A percentile compares a stretch with the other conserved stretches of the same genome.
Evolutionary conservation across 2,888 invertebrate species (phyloP).

Genomic region (Mesorhabditis sp.): DNA sequence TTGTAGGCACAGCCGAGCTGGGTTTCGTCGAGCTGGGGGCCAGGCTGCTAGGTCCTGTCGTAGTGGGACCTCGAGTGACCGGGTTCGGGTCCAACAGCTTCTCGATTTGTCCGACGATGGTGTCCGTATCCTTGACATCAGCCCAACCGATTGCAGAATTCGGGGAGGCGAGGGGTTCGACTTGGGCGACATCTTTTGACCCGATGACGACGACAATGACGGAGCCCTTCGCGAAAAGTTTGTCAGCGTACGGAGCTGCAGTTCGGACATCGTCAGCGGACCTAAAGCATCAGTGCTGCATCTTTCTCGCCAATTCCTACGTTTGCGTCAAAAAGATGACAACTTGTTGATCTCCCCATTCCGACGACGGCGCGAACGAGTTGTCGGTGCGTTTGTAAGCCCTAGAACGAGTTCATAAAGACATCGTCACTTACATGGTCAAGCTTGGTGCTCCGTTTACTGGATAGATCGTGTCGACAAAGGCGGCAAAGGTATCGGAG

Average conservation of each 20-base stretch:
- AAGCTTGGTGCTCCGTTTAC: not conserved
- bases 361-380: not conserved
- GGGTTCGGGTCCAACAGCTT: conserved; percentile 2
- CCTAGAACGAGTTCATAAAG: not conserved
- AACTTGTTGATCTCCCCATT: not conserved
- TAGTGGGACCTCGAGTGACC: not conserved
- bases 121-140: conserved; percentile 2
- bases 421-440: not conserved
- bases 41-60: not conserved
- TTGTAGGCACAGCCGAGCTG: not conserved
- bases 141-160: not conserved
- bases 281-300: not conserved
- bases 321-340: not conserved
- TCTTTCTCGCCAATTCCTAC: not conserved
- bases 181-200: not conserved
- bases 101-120: not conserved
- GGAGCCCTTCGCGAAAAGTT: not conserved
- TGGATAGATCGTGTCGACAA: not conserved
- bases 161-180: not conserved
- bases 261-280: not conserved
- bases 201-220: not conserved
- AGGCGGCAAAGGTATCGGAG: not conserved
- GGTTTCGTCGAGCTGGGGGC: too few relatives aligned
- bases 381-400: not conserved
- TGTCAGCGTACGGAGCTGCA: not conserved